A percentile compares a stretch with the other conserved stretches of the same genome.
phyloP scores from a whole-genome alignment of 2,797 vertebrate genomes.

The Aldrovandia affinis region DNA sequence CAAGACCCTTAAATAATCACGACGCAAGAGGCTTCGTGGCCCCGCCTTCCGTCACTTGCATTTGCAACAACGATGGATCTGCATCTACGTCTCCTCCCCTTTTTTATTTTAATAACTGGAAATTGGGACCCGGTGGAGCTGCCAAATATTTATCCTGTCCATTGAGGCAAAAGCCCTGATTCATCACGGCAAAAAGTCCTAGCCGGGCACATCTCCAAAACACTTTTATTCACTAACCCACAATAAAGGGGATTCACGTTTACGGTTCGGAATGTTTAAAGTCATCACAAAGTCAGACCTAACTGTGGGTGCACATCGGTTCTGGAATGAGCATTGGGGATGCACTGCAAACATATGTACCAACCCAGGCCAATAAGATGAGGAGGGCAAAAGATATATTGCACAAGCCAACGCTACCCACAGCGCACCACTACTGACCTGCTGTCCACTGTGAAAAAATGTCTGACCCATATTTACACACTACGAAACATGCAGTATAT shows the following conservation, averaged over 20 bases:
- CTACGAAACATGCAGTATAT: not conserved
- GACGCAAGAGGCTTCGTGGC: no score
- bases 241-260: slow-evolving; percentile 55
- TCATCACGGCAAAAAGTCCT: slow-evolving; percentile 62
- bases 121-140: slow-evolving; percentile 60
- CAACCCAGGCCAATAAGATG: not conserved
- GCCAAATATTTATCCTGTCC: slow-evolving; percentile 64
- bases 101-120: slow-evolving; percentile 67
- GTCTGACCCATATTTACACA: not conserved
- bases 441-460: not conserved
- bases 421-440: not conserved
- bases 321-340: not conserved
- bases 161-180: slow-evolving; percentile 13
- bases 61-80: not conserved
- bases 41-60: not conserved
- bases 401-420: not conserved
- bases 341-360: not conserved
- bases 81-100: slow-evolving; percentile 14
- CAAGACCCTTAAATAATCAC: no score
- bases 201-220: slow-evolving; percentile 61
- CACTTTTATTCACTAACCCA: slow-evolving; percentile 55
- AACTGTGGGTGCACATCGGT: not conserved
- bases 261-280: slow-evolving; percentile 48
- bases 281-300: slow-evolving; percentile 55
- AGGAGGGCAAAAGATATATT: not conserved